Conservation (phyloP, 2,113 vertebrate genomes). For the Calidris pygmaea region DNA sequence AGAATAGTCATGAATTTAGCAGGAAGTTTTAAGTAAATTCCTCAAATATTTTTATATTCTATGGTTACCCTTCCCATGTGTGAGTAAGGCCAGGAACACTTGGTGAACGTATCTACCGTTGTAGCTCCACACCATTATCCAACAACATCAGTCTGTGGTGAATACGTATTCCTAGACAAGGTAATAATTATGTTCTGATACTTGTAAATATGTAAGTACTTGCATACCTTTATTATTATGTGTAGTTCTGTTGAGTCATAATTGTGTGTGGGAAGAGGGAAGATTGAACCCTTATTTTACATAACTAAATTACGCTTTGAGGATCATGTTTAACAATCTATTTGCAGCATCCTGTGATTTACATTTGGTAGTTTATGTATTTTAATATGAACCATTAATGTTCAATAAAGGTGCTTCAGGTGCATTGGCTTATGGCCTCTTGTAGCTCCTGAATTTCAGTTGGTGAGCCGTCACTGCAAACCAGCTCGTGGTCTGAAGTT, state of each 20-base stretch:
- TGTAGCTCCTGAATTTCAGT: not conserved
- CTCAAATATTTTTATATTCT: not conserved
- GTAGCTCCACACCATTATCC: not conserved
- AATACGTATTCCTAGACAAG: slow-evolving; percentile 1
- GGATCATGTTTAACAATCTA: not conserved
- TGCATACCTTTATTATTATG: not conserved
- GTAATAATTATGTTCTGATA: slow-evolving; percentile 28
- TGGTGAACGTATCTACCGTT: not conserved
- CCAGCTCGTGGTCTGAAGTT: not conserved
- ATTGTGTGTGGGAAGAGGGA: not conserved
- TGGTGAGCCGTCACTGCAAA: not conserved
- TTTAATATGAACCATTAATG: not conserved
- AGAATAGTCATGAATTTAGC: not conserved
- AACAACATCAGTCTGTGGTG: not conserved
- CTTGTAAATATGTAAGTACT: slow-evolving; percentile 24
- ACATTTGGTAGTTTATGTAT: not conserved
- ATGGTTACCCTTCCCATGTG: accelerated
- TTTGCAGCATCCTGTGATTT: not conserved
- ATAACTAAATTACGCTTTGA: not conserved
- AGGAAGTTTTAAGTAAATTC: not conserved
- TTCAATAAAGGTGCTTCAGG: not conserved
- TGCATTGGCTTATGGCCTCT: not conserved
- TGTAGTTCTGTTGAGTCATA: slow-evolving; percentile 32
- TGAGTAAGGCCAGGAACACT: not conserved
- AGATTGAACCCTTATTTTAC: not conserved